Base-by-base conservation (phyloP, 1,140 invertebrate species). In the Calliopsis andreniformis region DNA sequence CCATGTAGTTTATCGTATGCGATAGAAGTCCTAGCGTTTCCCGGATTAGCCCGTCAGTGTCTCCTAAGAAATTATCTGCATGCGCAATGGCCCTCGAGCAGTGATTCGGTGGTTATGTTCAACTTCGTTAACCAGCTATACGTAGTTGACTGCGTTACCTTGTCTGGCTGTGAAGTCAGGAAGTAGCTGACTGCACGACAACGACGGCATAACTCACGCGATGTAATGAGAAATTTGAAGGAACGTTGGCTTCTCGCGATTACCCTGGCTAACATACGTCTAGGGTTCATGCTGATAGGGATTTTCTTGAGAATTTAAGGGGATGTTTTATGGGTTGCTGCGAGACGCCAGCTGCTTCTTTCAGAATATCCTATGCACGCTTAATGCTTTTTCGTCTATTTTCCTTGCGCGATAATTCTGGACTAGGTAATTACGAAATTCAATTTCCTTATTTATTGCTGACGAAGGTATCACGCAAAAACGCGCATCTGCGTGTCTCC, bases 31-130 rank as follows among this genome's bases (percentile, higher is more conserved):
- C 16, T 20, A 23, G 20, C 43, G 67, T 76, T 68, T 49, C 53
- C 64, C 35, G 72, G 49, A 78, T 80, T 78, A 82, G 76, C 51
- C 69, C 61, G 67, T 77, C 72, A 71, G 80, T 78, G 79, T 58
- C 67, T 39, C 49, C 58, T 47, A 66, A 72, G 73, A 80, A 81
- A 81, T 72, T 39, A 32, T 76, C 58, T 51, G 25, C 61, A 45
- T 23, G 23, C 25, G 39, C 45, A 30, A 49, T 51, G 47, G 28
- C 16, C 59, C 45, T 43, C 35, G 32, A 53, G 59, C 58, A 58
- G 30, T 14, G 23, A 55, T 55, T 78, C 25, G 14, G 47, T 35
- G 62, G 30, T 61, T 73, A 53, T 25, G 32, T 56, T 53, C 77
- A 76, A 79, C 63, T 69, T 76, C 66, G 63, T 55, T 72, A 35